These are phyloP conservation scores for Dolomedes plantarius DNA, from an alignment of 2,888 invertebrate species.

Conservation along the genomic window DNA sequence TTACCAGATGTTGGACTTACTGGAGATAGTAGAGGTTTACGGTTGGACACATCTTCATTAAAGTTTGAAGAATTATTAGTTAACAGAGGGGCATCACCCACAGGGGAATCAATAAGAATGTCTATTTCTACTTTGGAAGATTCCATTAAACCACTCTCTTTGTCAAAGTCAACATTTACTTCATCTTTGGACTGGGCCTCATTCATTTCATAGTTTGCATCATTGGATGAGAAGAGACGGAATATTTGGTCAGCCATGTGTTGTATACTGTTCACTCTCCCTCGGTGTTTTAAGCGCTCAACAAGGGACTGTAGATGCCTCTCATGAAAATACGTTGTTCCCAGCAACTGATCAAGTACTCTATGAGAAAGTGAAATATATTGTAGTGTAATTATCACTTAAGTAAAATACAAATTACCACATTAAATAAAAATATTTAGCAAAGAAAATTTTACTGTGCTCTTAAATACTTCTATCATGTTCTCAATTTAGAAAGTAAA, in stretches of 20 bases:
- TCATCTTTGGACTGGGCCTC: constrained; percentile 25
- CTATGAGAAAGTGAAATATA: constrained; percentile 77
- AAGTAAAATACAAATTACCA: constrained; percentile 7
- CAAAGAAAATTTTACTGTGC: background rate
- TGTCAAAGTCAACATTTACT: constrained; percentile 1
- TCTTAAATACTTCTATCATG: background rate
- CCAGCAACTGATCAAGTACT: constrained; percentile 89
- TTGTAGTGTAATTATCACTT: too few species aligned
- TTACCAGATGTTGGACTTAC: constrained; percentile 41
- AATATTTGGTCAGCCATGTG: constrained; percentile 85
- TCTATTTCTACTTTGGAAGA: constrained; percentile 51
- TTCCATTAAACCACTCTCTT: background rate
- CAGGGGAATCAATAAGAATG: constrained; percentile 54
- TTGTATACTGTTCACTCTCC: constrained; percentile 82
- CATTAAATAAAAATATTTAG: background rate
- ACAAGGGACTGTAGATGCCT: constrained; percentile 80
- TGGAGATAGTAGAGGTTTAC: constrained; percentile 44
- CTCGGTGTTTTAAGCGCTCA: constrained; percentile 85
- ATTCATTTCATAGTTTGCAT: constrained; percentile 21
- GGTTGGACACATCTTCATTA: constrained; percentile 18
- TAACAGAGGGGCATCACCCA: constrained; percentile 4
- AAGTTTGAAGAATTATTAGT: constrained; percentile 24
- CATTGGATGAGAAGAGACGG: constrained; percentile 75
- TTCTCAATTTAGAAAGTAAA: too few species aligned
- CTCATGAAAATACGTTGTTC: constrained; percentile 90